A percentile compares a stretch with the other conserved stretches of the same genome.
These are phyloP conservation scores for Tetramorium bicarinatum DNA, from an alignment of 2,888 invertebrate species.

Conservation along the genomic window DNA sequence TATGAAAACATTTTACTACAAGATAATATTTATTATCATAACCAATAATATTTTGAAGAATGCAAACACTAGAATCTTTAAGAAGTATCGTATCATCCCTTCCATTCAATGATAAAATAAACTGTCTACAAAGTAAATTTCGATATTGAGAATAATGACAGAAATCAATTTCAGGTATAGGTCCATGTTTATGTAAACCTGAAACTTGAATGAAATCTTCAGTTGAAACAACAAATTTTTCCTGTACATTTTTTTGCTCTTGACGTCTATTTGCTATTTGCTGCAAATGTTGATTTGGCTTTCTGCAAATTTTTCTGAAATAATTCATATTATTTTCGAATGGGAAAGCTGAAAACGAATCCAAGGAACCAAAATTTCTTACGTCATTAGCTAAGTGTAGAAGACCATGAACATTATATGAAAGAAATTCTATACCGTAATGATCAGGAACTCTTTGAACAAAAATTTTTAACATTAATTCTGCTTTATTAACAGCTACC, in stretches of 20 bases:
- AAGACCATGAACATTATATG: conserved; percentile 12
- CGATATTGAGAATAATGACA: background rate
- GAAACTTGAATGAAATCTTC: background rate
- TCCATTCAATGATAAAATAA: conserved; percentile 4
- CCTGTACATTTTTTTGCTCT: background rate
- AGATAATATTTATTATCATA: background rate
- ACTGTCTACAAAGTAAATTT: background rate
- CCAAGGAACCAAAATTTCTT: background rate
- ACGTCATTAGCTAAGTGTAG: background rate
- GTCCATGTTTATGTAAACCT: background rate
- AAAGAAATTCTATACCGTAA: conserved; percentile 32
- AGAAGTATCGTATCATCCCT: conserved; percentile 6
- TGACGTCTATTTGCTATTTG: conserved; percentile 20
- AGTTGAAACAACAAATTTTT: background rate
- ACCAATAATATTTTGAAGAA: background rate
- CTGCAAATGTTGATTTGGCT: conserved; percentile 2
- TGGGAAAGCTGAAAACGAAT: conserved; percentile 6
- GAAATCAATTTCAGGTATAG: background rate
- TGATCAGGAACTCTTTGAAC: conserved; percentile 18
- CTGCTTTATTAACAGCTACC: background rate
- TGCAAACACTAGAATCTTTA: background rate
- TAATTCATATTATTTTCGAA: conserved; percentile 11
- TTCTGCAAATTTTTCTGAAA: conserved; percentile 3
- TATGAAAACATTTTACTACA: background rate
- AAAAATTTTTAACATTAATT: conserved; percentile 38